Conservation (phyloP, 1,140 invertebrate genomes). For the Amphibalanus amphitrite region DNA sequence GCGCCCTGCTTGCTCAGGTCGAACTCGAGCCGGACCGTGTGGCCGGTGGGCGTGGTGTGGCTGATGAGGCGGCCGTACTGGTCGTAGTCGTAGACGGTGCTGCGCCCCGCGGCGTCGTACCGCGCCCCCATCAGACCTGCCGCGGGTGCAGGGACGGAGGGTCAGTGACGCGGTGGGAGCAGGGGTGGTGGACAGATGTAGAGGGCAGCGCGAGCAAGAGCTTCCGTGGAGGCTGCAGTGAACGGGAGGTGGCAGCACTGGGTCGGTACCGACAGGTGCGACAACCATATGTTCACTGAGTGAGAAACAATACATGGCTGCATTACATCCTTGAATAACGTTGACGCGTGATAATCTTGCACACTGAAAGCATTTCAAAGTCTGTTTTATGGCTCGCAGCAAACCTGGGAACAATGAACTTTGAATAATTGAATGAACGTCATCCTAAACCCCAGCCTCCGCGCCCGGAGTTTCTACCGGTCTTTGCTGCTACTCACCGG, state of each 20-base stretch:
- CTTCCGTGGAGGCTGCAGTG: neutral
- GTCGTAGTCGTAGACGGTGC: constrained; percentile 88
- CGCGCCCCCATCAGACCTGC: constrained; percentile 65
- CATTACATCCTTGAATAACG: neutral
- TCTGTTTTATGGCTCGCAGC: neutral
- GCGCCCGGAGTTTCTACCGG: neutral
- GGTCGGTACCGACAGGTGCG: too few species aligned
- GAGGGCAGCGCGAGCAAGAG: constrained; percentile 32
- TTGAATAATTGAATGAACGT: neutral
- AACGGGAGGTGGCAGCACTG: neutral
- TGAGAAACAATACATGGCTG: too few species aligned
- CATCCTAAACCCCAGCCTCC: neutral
- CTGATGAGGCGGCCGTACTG: constrained; percentile 77
- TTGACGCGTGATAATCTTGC: neutral
- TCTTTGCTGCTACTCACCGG: neutral
- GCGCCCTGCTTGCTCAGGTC: constrained; percentile 75
- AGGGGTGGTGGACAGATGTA: constrained; percentile 81
- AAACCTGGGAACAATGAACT: neutral
- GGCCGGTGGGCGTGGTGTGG: constrained; percentile 79
- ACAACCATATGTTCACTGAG: too few species aligned
- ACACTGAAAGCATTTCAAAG: neutral
- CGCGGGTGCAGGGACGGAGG: too few species aligned
- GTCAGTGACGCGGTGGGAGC: too few species aligned
- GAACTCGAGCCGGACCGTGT: constrained; percentile 65
- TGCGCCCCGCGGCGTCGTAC: constrained; percentile 71